Percentiles rank a stretch among this genome's conserved stretches.
phyloP scores from a whole-genome alignment of 2,113 vertebrate species.

The Erythrocercus mccallii region DNA sequence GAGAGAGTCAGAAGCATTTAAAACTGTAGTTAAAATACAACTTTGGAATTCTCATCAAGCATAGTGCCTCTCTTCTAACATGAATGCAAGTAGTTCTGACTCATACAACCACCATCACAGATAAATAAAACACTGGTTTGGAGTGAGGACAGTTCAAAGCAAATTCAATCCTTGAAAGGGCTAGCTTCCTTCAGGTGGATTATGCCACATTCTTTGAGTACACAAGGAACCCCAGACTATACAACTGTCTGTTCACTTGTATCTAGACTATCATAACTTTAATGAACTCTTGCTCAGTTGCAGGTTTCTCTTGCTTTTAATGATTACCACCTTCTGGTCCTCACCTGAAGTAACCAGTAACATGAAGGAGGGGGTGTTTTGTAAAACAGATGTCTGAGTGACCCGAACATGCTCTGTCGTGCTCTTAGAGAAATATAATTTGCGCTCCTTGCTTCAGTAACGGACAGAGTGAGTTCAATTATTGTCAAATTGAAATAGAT shows the following conservation, averaged over 20 bases:
- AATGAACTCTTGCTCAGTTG: not conserved
- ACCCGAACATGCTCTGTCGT: rapidly evolving
- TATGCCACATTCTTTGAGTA: not conserved
- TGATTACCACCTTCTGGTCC: not conserved
- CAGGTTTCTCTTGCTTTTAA: not conserved
- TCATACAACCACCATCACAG: not conserved
- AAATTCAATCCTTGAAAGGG: not conserved
- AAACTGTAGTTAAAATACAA: not conserved
- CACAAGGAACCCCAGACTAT: not conserved
- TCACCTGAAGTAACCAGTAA: not conserved
- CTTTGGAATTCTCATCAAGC: not conserved
- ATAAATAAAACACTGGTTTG: not conserved
- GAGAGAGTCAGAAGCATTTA: not conserved
- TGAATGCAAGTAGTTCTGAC: not conserved
- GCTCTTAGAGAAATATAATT: not conserved
- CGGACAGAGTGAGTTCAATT: not conserved
- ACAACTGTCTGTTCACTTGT: not conserved
- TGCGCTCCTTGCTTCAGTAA: not conserved
- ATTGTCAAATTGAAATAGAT: not conserved
- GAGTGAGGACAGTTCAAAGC: not conserved
- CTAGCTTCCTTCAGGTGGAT: not conserved
- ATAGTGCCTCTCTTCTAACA: not conserved
- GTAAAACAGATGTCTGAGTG: not conserved
- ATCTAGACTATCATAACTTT: not conserved
- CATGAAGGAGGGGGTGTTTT: not conserved